Conservation (phyloP, 2,888 invertebrate genomes). For the Lacanobia oleracea region DNA sequence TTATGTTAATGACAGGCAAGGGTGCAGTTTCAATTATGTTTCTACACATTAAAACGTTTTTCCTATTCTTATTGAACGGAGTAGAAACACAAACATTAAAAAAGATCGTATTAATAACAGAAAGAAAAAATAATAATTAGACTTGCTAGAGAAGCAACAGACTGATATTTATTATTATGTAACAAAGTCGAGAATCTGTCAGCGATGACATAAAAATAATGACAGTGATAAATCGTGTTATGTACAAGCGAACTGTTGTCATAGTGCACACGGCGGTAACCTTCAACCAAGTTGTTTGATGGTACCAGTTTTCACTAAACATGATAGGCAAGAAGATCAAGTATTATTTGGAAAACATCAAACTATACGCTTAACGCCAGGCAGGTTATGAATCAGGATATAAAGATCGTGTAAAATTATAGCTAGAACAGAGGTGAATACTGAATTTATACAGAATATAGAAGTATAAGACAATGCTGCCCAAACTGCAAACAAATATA, state of each 20-base stretch:
- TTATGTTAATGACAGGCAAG: constrained; percentile 10
- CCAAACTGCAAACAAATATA: not conserved
- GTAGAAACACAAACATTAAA: constrained; percentile 23
- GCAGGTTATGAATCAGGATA: not conserved
- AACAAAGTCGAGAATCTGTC: constrained; percentile 38
- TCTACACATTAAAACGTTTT: not conserved
- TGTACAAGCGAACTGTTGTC: constrained; percentile 25
- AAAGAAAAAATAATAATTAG: constrained; percentile 15
- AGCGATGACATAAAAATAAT: constrained; percentile 51
- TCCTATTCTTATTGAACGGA: not conserved
- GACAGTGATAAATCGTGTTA: constrained; percentile 42
- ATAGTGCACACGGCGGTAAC: constrained; percentile 26
- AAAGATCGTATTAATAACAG: not conserved
- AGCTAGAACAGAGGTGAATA: not conserved
- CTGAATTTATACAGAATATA: not conserved
- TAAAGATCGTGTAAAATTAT: not conserved
- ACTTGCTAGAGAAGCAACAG: constrained; percentile 17
- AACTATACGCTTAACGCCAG: not conserved
- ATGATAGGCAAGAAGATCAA: constrained; percentile 3
- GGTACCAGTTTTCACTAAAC: constrained; percentile 7
- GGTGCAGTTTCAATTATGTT: constrained; percentile 10
- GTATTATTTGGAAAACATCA: not conserved
- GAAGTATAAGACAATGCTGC: not conserved
- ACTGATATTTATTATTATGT: constrained; percentile 34
- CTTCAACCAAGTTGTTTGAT: constrained; percentile 31